Conservation (phyloP, 2,888 invertebrate genomes). For the Lithosia quadra region DNA sequence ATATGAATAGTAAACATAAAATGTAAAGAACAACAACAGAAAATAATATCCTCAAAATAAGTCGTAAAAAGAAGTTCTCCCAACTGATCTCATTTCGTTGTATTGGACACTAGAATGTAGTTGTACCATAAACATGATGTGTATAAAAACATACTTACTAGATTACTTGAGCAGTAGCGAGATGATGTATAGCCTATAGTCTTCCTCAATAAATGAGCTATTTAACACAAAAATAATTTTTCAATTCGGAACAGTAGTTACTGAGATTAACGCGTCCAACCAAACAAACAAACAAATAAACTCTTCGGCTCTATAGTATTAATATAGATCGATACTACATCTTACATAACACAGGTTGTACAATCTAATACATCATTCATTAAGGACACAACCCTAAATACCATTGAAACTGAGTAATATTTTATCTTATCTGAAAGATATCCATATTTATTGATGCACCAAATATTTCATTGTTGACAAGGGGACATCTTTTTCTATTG, state of each 20-base stretch:
- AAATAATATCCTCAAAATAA: neutral
- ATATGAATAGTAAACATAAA: neutral
- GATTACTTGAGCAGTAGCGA: too few species aligned
- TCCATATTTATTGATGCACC: constrained; percentile 30
- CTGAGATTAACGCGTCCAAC: too few species aligned
- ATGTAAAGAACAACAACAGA: neutral
- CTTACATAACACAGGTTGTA: neutral
- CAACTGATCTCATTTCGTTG: neutral
- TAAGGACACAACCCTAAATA: neutral
- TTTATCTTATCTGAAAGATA: constrained; percentile 29
- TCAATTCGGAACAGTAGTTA: too few species aligned
- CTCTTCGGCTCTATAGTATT: too few species aligned
- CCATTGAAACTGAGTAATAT: constrained; percentile 17
- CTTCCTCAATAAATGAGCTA: too few species aligned
- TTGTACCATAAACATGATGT: neutral
- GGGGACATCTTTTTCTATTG: constrained; percentile 57
- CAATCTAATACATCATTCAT: neutral
- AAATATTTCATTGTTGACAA: constrained; percentile 46
- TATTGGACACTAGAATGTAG: neutral
- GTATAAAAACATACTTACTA: too few species aligned
- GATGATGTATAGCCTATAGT: too few species aligned
- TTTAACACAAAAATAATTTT: too few species aligned
- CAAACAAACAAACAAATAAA: too few species aligned
- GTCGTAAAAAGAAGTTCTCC: neutral
- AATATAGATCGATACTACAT: too few species aligned